phyloP scores from a whole-genome alignment of 1,140 invertebrate genomes.

The Anthonomus grandis region DNA sequence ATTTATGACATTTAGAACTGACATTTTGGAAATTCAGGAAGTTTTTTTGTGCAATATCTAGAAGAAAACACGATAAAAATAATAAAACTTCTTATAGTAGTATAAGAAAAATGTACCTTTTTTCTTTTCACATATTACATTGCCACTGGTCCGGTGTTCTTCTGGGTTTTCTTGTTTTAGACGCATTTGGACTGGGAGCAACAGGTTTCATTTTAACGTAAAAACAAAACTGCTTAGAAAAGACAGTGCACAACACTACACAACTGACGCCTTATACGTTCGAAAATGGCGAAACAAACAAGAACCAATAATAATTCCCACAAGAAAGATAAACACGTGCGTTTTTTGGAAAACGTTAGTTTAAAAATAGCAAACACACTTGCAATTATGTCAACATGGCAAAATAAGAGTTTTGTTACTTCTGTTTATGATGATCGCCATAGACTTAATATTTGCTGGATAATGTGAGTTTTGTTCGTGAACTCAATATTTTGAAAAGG shows the following conservation, averaged over 20 bases:
- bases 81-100: background rate
- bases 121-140: background rate
- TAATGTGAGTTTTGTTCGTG: too few relatives aligned
- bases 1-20: background rate
- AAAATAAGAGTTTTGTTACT: too few relatives aligned
- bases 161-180: too few relatives aligned
- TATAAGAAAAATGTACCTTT: background rate
- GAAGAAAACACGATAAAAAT: too few relatives aligned
- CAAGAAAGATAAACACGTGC: too few relatives aligned
- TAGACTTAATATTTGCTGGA: background rate
- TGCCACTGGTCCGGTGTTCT: too few relatives aligned
- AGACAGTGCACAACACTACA: background rate
- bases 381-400: too few relatives aligned
- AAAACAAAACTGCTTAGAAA: too few relatives aligned
- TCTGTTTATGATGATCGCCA: background rate
- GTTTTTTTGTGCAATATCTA: background rate
- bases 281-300: background rate
- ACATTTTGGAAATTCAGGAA: background rate
- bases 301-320: background rate
- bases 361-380: background rate
- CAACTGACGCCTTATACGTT: background rate
- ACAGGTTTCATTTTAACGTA: too few relatives aligned
- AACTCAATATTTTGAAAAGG: background rate
- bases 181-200: too few relatives aligned
- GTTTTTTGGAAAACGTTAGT: background rate